Percentiles rank a stretch among this genome's conserved stretches.
These are phyloP conservation scores for Silurus meridionalis DNA, from an alignment of 2,113 vertebrate genomes.

Conservation along the genomic window DNA sequence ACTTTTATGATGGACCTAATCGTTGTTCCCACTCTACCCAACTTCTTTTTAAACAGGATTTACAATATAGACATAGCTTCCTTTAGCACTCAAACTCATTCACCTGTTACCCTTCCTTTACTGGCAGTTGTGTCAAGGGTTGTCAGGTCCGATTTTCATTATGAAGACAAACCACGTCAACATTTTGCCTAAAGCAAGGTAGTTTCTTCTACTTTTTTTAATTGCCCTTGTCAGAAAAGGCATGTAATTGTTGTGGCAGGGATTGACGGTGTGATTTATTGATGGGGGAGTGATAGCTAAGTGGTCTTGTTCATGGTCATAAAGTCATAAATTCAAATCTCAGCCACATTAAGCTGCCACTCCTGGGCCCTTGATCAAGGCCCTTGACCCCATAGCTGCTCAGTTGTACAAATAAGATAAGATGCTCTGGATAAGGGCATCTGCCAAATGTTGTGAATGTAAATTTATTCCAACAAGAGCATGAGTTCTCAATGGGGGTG, in stretches of 20 bases:
- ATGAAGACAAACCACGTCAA: constrained; percentile 3
- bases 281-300: too few relatives aligned
- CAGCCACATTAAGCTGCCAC: too few relatives aligned
- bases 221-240: constrained; percentile 9
- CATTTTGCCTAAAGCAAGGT: neutral
- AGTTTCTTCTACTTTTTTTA: neutral
- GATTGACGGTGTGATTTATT: neutral
- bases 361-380: too few relatives aligned
- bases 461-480: neutral
- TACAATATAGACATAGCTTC: neutral
- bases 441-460: too few relatives aligned
- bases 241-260: neutral
- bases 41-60: neutral
- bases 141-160: neutral
- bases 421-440: too few relatives aligned
- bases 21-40: neutral
- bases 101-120: neutral
- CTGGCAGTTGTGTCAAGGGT: neutral
- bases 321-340: too few relatives aligned
- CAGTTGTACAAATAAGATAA: too few relatives aligned
- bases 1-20: neutral
- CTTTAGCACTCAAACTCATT: neutral
- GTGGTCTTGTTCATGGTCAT: too few relatives aligned
- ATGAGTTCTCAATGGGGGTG: neutral
- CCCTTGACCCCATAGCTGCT: too few relatives aligned